Conservation (phyloP, 2,113 vertebrate genomes). For the Ictidomys tridecemlineatus region DNA sequence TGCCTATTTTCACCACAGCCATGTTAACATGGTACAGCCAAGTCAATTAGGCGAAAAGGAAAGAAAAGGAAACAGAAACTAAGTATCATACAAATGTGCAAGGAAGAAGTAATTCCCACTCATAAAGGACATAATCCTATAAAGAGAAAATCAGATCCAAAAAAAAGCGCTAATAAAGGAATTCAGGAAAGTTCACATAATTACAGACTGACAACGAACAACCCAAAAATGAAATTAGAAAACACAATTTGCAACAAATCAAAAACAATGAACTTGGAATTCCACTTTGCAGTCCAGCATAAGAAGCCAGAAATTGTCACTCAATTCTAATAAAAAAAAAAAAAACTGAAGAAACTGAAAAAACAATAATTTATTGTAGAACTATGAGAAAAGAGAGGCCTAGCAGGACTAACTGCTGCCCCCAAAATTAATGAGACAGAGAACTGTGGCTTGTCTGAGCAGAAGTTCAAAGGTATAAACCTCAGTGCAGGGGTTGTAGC, state of each 20-base stretch:
- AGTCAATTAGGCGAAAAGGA: background rate
- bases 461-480: background rate
- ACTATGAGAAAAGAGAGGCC: background rate
- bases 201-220: background rate
- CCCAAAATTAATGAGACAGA: background rate
- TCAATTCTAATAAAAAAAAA: background rate
- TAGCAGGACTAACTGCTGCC: background rate
- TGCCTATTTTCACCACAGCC: background rate
- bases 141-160: background rate
- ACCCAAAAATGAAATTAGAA: background rate
- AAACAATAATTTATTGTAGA: background rate
- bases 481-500: background rate
- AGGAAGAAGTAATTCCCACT: background rate
- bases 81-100: background rate
- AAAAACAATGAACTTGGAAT: background rate
- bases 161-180: background rate
- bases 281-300: background rate
- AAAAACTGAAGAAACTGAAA: background rate
- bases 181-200: background rate
- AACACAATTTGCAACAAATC: background rate
- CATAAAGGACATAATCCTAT: background rate
- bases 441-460: background rate
- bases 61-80: background rate
- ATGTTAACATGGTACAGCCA: background rate
- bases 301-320: background rate